These are phyloP conservation scores for Quiscalus mexicanus DNA, from an alignment of 2,113 vertebrate species.

Conservation along the genomic window DNA sequence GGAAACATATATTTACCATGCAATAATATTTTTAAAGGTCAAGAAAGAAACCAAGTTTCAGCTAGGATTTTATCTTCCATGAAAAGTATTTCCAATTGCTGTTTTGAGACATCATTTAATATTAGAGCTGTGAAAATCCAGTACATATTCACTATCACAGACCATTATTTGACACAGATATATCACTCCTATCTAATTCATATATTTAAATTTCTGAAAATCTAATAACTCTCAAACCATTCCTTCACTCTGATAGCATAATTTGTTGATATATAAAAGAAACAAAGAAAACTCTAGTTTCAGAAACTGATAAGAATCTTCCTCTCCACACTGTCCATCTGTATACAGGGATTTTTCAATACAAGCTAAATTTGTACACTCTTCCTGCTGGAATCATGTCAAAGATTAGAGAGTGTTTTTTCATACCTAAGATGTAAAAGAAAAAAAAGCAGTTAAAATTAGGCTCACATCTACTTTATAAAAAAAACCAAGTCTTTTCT, in stretches of 20 bases:
- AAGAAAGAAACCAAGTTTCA: background rate
- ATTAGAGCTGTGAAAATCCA: conserved; percentile 25
- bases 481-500: background rate
- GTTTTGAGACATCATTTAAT: conserved; percentile 48
- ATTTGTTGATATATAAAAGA: background rate
- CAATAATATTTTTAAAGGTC: background rate
- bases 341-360: background rate
- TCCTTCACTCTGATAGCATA: background rate
- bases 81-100: conserved; percentile 14
- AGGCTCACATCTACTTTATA: background rate
- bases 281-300: background rate
- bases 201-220: conserved; percentile 13
- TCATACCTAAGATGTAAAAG: background rate
- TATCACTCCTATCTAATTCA: conserved; percentile 13
- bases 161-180: background rate
- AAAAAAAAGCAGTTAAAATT: background rate
- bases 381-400: background rate
- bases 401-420: background rate
- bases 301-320: background rate
- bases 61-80: conserved; percentile 35
- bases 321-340: background rate
- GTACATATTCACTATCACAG: conserved; percentile 1
- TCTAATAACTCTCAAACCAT: background rate
- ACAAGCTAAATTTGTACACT: background rate
- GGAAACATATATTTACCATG: background rate